These are phyloP conservation scores for Antechinus flavipes DNA, from an alignment of 2,113 vertebrate genomes.

Conservation along the genomic window DNA sequence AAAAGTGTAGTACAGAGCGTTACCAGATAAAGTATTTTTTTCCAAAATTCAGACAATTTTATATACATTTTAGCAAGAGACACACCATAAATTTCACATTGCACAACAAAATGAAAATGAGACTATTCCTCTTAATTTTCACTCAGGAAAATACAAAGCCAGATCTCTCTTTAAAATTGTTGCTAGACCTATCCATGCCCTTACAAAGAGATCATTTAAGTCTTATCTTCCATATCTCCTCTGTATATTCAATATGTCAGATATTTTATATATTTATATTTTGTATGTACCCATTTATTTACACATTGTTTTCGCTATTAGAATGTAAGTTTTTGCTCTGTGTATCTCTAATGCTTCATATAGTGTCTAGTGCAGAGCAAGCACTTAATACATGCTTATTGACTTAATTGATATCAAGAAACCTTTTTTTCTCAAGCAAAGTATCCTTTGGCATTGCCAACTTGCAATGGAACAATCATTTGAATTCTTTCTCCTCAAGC, in stretches of 20 bases:
- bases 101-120: neutral
- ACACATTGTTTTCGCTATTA: neutral
- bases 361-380: neutral
- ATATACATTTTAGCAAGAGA: neutral
- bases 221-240: conserved; percentile 74
- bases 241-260: neutral
- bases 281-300: neutral
- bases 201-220: conserved; percentile 95
- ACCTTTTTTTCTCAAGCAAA: conserved; percentile 91
- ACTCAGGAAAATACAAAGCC: neutral
- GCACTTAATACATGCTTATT: neutral
- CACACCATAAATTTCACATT: neutral
- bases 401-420: conserved; percentile 84
- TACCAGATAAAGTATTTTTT: neutral
- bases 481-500: conserved; percentile 85
- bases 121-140: neutral
- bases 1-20: neutral
- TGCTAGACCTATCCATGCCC: conserved; percentile 89
- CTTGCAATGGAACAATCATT: conserved; percentile 94
- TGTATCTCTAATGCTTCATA: neutral
- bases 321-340: neutral
- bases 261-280: neutral
- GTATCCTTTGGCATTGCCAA: conserved; percentile 90
- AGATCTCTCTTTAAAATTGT: neutral
- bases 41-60: neutral